A percentile compares a stretch with the other conserved stretches of the same genome.
phyloP scores from a whole-genome alignment of 2,888 invertebrate species.

The Melanophora roralis region DNA sequence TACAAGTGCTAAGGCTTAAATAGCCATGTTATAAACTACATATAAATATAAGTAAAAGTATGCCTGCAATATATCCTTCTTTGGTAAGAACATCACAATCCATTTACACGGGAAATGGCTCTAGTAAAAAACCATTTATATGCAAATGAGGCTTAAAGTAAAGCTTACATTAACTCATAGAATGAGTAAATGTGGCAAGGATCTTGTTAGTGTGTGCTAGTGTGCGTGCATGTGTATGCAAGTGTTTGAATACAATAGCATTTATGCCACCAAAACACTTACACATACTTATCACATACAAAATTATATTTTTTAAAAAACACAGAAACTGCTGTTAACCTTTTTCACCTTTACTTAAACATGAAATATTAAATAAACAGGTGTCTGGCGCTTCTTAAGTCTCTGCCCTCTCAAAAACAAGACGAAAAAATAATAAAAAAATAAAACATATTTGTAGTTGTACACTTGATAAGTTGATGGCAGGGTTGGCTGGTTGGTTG shows the following conservation, averaged over 20 bases:
- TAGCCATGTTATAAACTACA: not conserved
- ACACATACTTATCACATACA: not conserved
- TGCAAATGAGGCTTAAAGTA: slow-evolving; percentile 75
- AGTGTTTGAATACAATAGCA: slow-evolving; percentile 14
- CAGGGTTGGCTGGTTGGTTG: not conserved
- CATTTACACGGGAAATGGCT: slow-evolving; percentile 74
- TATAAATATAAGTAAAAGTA: not conserved
- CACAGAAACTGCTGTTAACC: slow-evolving; percentile 32
- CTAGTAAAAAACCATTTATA: slow-evolving; percentile 75
- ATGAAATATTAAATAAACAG: slow-evolving; percentile 37
- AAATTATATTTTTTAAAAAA: slow-evolving; percentile 9
- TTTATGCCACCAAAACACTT: slow-evolving; percentile 1
- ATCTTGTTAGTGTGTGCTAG: not conserved
- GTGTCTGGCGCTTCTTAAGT: slow-evolving; percentile 41
- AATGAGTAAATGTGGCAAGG: slow-evolving; percentile 20
- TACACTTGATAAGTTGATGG: slow-evolving; percentile 35
- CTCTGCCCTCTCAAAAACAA: slow-evolving; percentile 10
- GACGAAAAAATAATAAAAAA: not conserved
- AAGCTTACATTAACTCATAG: slow-evolving; percentile 53
- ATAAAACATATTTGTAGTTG: slow-evolving; percentile 36
- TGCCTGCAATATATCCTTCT: not conserved
- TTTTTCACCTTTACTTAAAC: slow-evolving; percentile 20
- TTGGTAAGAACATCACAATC: slow-evolving; percentile 64
- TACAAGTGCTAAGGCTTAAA: not conserved
- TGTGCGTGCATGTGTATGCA: not conserved